Base-by-base conservation (phyloP, 2,113 vertebrate species). In the Elephas maximus region DNA sequence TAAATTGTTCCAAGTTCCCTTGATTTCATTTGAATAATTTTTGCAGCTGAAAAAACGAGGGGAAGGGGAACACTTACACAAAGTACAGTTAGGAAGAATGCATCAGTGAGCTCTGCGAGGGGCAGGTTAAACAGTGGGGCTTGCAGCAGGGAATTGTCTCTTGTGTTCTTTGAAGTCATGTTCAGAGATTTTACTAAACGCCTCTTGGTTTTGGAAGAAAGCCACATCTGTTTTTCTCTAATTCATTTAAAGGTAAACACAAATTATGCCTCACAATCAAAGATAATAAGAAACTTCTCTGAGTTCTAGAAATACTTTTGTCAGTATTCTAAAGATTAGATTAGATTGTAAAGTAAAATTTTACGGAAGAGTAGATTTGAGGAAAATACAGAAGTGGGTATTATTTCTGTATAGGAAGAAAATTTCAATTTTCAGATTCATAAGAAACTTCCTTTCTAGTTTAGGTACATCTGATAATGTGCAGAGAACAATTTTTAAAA, bases 1-100 rank as follows among this genome's bases (percentile, higher is more conserved):
- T 92, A 69, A 57, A 37, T 84, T 87, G 20, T 65, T 90, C 93
- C 10, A 77, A 60, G 30, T 93, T 95, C 45, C 8, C 79, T 90
- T 95, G 67, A 41, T 95, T 96, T 88, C 73, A 24, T 91, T 94
- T 76, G 51, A 95, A 57, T 89, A 91, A 77, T 84, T 94, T 90
- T 82, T 94, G 60, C 41, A 53, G 26, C 45, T 69, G 62, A 80
- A 93, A 93, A 88, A 33, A 17, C 45, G 45, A 73, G 60, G 79
- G 21, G 48, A 88, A 71, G 9, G 2, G n/a, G 23, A 63, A 20
- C 76, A 62, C 85, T 41, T 48, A 4, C 28, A 87, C 87, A 37
- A 44, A 86, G 78, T n/a, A 24, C 67, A 33, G 0, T 81, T 26
- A 21, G 60, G 37, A 3, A 60, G 60, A 65, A 8, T 78, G 57